Evolutionary conservation across 2,797 vertebrate species (phyloP).

Genomic region (Gastrophryne carolinensis): DNA sequence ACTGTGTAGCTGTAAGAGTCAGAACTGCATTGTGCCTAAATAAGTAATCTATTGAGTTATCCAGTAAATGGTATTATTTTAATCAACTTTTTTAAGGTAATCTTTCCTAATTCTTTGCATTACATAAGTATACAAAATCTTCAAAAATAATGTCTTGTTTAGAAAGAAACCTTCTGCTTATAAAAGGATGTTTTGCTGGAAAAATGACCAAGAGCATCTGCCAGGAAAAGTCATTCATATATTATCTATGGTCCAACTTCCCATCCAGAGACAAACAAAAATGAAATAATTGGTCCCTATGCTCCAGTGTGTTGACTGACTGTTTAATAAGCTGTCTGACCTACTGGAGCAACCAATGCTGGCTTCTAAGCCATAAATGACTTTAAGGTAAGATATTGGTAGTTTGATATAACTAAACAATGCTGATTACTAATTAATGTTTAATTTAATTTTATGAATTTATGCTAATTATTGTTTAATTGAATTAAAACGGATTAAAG

Average conservation of each 20-base stretch:
- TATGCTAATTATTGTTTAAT: too few species aligned
- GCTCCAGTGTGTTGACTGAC: background rate
- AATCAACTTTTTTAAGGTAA: too few species aligned
- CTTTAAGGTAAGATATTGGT: background rate
- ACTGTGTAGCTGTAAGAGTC: too few species aligned
- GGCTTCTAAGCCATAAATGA: background rate
- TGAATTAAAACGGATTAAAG: too few species aligned
- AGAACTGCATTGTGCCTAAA: too few species aligned
- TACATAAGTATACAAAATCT: background rate
- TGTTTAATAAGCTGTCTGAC: background rate
- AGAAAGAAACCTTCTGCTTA: background rate
- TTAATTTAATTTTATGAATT: too few species aligned
- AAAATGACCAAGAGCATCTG: background rate
- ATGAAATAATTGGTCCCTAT: conserved; percentile 2
- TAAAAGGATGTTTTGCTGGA: background rate
- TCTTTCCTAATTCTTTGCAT: too few species aligned
- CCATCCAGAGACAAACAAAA: background rate
- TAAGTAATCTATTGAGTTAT: too few species aligned
- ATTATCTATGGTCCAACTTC: background rate
- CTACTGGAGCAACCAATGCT: background rate
- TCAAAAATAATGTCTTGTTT: background rate
- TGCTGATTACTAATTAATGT: too few species aligned
- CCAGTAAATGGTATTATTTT: too few species aligned
- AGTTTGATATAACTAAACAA: too few species aligned
- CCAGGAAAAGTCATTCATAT: background rate